Evolutionary conservation across 2,113 vertebrate genomes (phyloP).

Genomic region (Cettia cetti): DNA sequence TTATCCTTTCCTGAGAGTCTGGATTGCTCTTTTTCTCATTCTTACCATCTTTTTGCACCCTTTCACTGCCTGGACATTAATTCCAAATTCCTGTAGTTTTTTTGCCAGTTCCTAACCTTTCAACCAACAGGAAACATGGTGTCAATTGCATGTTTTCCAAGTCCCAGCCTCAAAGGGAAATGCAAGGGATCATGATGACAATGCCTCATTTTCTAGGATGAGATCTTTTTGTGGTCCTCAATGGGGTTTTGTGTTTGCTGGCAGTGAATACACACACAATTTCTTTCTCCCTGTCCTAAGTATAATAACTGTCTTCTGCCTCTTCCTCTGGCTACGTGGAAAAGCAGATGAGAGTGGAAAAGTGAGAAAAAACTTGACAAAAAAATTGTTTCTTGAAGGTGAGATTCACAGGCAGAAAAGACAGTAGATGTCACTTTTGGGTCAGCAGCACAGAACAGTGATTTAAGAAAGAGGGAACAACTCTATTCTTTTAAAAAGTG

Average conservation of each 20-base stretch:
- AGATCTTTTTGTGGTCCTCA: neutral
- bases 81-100: slow-evolving; percentile 3
- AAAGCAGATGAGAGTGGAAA: slow-evolving; percentile 29
- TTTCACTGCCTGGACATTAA: neutral
- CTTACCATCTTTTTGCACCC: neutral
- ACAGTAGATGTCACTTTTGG: neutral
- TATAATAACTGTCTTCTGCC: neutral
- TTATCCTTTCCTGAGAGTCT: neutral
- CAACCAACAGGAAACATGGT: neutral
- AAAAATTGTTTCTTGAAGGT: slow-evolving; percentile 10
- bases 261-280: neutral
- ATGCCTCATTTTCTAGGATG: neutral
- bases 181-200: neutral
- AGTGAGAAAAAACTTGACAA: slow-evolving; percentile 31
- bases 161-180: neutral
- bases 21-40: neutral
- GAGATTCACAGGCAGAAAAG: neutral
- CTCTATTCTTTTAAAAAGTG: slow-evolving; percentile 22
- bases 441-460: neutral
- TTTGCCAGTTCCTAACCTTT: neutral
- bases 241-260: neutral
- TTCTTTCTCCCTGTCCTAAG: neutral
- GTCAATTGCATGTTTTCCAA: neutral
- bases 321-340: neutral
- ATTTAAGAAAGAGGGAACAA: neutral